Evolutionary conservation across 2,113 vertebrate species (phyloP).

Genomic region (Oncorhynchus keta): DNA sequence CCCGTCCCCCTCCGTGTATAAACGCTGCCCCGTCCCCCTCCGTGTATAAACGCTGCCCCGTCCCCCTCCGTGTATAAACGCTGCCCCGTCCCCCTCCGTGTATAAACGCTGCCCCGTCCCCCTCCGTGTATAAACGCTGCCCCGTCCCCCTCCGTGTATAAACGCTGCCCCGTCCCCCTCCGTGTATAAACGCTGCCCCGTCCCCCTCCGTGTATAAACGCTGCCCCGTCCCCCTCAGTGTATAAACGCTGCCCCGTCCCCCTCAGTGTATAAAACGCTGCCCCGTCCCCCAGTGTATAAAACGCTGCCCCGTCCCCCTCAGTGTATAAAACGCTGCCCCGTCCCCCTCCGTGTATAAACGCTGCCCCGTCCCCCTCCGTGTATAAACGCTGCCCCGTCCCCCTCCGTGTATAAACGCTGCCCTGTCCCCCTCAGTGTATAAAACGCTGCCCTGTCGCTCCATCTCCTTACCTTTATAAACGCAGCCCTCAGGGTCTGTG

Average conservation of each 20-base stretch:
- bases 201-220: slow-evolving; percentile 84
- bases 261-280: slow-evolving; percentile 76
- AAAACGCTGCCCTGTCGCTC: no score
- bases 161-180: slow-evolving; percentile 64
- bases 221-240: no score
- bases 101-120: slow-evolving; percentile 74
- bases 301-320: slow-evolving; percentile 78
- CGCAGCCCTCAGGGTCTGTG: slow-evolving; percentile 94
- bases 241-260: slow-evolving; percentile 77
- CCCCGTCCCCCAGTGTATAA: slow-evolving; percentile 53
- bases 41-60: slow-evolving; percentile 77
- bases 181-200: slow-evolving; percentile 77
- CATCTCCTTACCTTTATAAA: no score
- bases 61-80: no score
- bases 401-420: no score
- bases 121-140: slow-evolving; percentile 71
- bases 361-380: slow-evolving; percentile 28
- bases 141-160: slow-evolving; percentile 37
- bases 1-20: slow-evolving; percentile 80
- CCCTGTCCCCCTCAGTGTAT: no score
- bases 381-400: slow-evolving; percentile 72
- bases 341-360: slow-evolving; percentile 66
- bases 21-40: slow-evolving; percentile 66
- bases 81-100: slow-evolving; percentile 64
- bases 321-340: slow-evolving; percentile 74